Conservation (phyloP, 2,888 invertebrate species). For the Diaperis boleti region DNA sequence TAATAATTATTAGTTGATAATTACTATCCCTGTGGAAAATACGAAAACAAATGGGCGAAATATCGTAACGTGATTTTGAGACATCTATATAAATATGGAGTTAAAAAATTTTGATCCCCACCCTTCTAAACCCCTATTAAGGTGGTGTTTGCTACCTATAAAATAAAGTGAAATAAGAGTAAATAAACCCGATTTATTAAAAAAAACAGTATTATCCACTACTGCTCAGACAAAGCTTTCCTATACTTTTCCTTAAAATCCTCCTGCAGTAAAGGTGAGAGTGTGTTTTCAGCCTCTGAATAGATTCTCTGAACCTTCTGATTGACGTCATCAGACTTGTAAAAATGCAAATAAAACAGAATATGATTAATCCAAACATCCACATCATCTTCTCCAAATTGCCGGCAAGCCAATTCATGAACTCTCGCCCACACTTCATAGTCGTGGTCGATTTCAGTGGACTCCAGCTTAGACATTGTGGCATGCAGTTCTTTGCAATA, state of each 20-base stretch:
- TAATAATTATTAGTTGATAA: no score
- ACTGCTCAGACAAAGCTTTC: conserved; percentile 16
- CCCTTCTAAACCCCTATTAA: no score
- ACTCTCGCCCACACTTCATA: conserved; percentile 70
- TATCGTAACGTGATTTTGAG: no score
- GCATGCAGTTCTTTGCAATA: conserved; percentile 59
- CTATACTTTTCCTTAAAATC: conserved; percentile 44
- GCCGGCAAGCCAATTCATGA: conserved; percentile 73
- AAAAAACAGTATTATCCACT: neutral
- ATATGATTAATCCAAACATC: conserved; percentile 82
- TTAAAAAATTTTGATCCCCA: no score
- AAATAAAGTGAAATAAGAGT: no score
- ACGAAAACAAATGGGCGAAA: no score
- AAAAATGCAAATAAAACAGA: conserved; percentile 75
- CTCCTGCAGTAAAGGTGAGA: conserved; percentile 40
- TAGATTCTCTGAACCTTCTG: conserved; percentile 41
- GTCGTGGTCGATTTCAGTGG: conserved; percentile 66
- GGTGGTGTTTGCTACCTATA: no score
- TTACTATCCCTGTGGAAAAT: no score
- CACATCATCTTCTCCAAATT: conserved; percentile 75
- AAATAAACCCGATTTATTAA: no score
- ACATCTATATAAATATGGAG: no score
- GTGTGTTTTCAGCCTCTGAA: conserved; percentile 40
- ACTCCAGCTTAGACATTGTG: conserved; percentile 68
- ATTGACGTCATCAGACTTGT: conserved; percentile 69